phyloP scores from a whole-genome alignment of 53 echinoderm and acorn worm species.

The Mesocentrotus franciscanus region DNA sequence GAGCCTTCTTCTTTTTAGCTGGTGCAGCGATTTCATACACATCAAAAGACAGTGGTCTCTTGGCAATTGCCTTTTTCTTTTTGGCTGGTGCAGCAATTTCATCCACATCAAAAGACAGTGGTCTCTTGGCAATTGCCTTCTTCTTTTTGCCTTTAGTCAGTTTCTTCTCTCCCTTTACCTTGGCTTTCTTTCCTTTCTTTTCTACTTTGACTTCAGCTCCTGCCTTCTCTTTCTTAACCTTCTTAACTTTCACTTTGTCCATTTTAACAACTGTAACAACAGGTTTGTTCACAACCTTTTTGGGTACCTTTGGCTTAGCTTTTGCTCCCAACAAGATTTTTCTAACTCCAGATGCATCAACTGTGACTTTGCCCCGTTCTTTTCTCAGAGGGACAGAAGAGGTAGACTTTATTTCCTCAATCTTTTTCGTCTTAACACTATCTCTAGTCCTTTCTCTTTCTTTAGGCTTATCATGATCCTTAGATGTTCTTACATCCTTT shows the following conservation, averaged over 20 bases:
- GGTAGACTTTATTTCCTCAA: background rate
- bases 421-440: slow-evolving; percentile 19
- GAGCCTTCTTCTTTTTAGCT: slow-evolving; percentile 58
- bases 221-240: slow-evolving; percentile 69
- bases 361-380: slow-evolving; percentile 45
- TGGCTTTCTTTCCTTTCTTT: slow-evolving; percentile 24
- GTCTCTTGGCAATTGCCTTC: slow-evolving; percentile 57
- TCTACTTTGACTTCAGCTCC: slow-evolving; percentile 45
- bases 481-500: background rate
- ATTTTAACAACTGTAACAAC: background rate
- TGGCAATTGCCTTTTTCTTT: slow-evolving; percentile 56
- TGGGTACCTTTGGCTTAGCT: slow-evolving; percentile 26
- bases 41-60: slow-evolving; percentile 73
- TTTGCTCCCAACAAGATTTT: slow-evolving; percentile 34
- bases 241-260: slow-evolving; percentile 69
- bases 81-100: slow-evolving; percentile 50
- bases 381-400: background rate
- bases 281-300: slow-evolving; percentile 13
- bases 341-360: slow-evolving; percentile 48
- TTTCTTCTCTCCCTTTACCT: slow-evolving; percentile 43
- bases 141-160: slow-evolving; percentile 27
- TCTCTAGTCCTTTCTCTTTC: slow-evolving; percentile 52
- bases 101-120: slow-evolving; percentile 73
- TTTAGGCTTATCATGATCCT: background rate
- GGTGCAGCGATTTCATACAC: slow-evolving; percentile 57